Base-by-base conservation (phyloP, 2,113 vertebrate species). In the Pseudolaguvia tuberculata region DNA sequence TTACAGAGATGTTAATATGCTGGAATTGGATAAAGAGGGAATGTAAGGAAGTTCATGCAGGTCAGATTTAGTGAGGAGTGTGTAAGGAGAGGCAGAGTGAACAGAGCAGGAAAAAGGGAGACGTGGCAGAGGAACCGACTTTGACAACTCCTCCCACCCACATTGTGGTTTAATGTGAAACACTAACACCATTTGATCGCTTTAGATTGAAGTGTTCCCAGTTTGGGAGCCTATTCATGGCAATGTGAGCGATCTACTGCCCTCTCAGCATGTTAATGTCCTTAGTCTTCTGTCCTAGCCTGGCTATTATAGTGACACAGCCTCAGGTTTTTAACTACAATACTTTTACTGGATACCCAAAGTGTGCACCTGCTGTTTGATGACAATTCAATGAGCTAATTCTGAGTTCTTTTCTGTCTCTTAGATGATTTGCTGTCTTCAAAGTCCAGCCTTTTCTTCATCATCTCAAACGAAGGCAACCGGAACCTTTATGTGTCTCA, bases 381-480 rank as follows among this genome's bases (percentile, higher is more conserved):
- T 78, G 51, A 70, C 51, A 8, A 56, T 75, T 11, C 18, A 23
- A 17, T 51, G 21, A 63, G 70, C 48, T 23, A 55, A 57, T 31
- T n/a, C 7, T 73, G 67, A 68, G 20, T 79, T 77, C 70, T 83
- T 86, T 83, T 88, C 85, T 77, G 6, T 70, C 31, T 76, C 42
- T 50, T 90, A 99, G 96, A 99, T 82, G 94, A 96, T 72, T 79
- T 92, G 78, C 90, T 94, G 79, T 93, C 93, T n/a, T 97, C 96
- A 80, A 92, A 92, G 84, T 92, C 96, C 78, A 93, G 94, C 84
- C 92, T 99, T 76, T 94, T 94, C 89, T 99, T 99, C 86, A 89
- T 94, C 82, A 92, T 99, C 88, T 96, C 97, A 79, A 97, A 94
- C 0, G 96, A 98, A 86, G 96, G 95, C 70, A 97, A 96, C 90